Conservation (phyloP, 1,140 invertebrate genomes). For the Euwallacea similis region DNA sequence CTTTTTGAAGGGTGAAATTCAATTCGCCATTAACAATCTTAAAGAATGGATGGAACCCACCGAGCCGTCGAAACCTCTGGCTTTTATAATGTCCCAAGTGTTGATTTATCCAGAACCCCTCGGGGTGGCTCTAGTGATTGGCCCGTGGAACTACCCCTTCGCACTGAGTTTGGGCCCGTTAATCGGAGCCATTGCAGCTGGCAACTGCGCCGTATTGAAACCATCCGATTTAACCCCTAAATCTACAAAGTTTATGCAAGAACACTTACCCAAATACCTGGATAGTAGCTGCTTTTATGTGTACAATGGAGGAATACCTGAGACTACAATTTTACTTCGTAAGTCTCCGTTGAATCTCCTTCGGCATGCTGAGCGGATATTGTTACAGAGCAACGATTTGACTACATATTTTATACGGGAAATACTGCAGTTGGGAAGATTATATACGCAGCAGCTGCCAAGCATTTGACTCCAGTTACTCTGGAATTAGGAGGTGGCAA, state of each 20-base stretch:
- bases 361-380: neutral
- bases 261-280: constrained; percentile 86
- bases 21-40: constrained; percentile 62
- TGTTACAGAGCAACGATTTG: constrained; percentile 82
- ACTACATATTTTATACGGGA: constrained; percentile 98
- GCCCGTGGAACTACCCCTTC: constrained; percentile 97
- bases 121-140: constrained; percentile 86
- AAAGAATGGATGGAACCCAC: constrained; percentile 69
- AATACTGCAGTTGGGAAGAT: constrained; percentile 85
- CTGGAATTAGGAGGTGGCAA: constrained; percentile 84
- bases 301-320: constrained; percentile 75
- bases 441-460: constrained; percentile 84
- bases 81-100: constrained; percentile 70
- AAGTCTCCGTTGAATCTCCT: constrained; percentile 54
- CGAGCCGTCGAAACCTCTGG: constrained; percentile 66
- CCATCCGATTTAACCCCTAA: constrained; percentile 89
- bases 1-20: constrained; percentile 67
- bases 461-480: constrained; percentile 90
- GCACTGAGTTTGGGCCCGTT: constrained; percentile 72
- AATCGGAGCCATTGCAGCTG: constrained; percentile 84
- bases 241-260: constrained; percentile 71
- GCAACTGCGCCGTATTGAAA: constrained; percentile 92
- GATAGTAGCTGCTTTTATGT: constrained; percentile 74
- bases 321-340: constrained; percentile 64
- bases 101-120: constrained; percentile 70